A percentile compares a stretch with the other conserved stretches of the same genome.
Evolutionary conservation across 2,888 invertebrate genomes (phyloP).

Genomic region (Dynastes maya): DNA sequence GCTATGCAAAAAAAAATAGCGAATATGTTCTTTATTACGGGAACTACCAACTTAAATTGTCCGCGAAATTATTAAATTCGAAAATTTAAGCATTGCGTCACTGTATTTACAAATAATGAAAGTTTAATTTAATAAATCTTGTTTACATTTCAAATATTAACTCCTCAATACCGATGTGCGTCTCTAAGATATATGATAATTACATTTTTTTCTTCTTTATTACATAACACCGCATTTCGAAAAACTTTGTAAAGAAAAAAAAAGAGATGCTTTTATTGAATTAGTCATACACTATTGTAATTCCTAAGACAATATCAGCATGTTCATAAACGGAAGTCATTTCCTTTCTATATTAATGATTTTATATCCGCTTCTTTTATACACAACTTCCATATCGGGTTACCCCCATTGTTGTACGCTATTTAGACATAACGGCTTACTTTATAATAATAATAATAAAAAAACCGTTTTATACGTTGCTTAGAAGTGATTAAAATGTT

Average conservation of each 20-base stretch:
- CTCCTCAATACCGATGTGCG: neutral
- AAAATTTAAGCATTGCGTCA: too few relatives aligned
- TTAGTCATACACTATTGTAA: conserved; percentile 15
- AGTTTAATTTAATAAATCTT: neutral
- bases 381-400: too few relatives aligned
- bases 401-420: too few relatives aligned
- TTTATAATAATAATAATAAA: too few relatives aligned
- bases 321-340: conserved; percentile 1
- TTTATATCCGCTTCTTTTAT: too few relatives aligned
- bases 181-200: neutral
- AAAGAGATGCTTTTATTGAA: neutral
- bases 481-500: too few relatives aligned
- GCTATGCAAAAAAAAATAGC: too few relatives aligned
- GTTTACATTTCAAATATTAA: neutral
- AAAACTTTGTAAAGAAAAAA: neutral
- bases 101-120: neutral
- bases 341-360: neutral
- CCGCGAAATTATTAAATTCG: too few relatives aligned
- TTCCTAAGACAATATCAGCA: neutral
- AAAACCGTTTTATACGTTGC: too few relatives aligned
- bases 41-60: too few relatives aligned
- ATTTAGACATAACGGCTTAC: too few relatives aligned
- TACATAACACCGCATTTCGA: neutral
- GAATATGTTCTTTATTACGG: too few relatives aligned
- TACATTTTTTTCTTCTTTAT: neutral